Evolutionary conservation across 2,888 invertebrate genomes (phyloP).

Genomic region (Seira sanloemensis): DNA sequence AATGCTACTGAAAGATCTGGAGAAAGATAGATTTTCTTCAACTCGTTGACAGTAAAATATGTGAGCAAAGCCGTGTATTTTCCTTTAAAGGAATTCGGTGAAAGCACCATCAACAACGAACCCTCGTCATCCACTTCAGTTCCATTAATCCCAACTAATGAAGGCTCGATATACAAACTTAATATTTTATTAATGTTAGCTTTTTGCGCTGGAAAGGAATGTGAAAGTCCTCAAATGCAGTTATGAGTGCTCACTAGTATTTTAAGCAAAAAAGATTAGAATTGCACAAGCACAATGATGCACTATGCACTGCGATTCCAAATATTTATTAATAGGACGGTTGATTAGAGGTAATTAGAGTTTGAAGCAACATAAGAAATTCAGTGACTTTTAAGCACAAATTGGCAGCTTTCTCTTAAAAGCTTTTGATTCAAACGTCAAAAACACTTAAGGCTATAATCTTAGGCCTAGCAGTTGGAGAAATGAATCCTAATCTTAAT

Average conservation of each 20-base stretch:
- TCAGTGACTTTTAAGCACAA: background rate
- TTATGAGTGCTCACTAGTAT: background rate
- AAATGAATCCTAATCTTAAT: background rate
- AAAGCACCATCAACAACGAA: constrained; percentile 22
- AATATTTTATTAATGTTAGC: constrained; percentile 6
- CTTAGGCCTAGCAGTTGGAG: background rate
- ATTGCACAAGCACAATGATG: background rate
- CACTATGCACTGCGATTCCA: background rate
- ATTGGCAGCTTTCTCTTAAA: background rate
- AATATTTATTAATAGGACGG: too few relatives aligned
- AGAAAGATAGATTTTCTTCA: background rate
- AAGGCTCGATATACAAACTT: constrained; percentile 19
- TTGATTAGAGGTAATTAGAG: background rate
- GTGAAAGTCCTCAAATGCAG: too few relatives aligned
- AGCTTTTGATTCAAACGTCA: background rate
- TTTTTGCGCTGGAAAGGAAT: background rate
- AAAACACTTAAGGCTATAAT: background rate
- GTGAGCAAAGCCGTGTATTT: constrained; percentile 36
- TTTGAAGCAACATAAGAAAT: background rate
- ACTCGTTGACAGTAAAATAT: constrained; percentile 6
- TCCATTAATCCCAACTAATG: background rate
- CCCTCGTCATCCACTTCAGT: background rate
- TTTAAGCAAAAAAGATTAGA: background rate
- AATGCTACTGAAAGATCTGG: constrained; percentile 44
- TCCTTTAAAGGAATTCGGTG: constrained; percentile 32